phyloP scores from a whole-genome alignment of 1,140 invertebrate genomes.

The Caenorhabditis brenneri region DNA sequence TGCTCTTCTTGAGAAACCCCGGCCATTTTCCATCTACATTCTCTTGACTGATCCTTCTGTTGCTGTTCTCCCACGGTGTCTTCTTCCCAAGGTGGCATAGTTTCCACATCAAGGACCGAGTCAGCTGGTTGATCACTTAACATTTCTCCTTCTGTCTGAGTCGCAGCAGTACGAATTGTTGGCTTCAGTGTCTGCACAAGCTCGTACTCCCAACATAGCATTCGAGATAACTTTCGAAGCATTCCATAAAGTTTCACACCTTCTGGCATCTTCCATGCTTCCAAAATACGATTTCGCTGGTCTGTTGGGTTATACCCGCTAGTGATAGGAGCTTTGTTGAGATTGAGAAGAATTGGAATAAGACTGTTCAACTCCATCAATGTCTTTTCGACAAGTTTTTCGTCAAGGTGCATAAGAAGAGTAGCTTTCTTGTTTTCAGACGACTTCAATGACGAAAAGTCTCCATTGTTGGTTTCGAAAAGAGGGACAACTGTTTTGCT shows the following conservation, averaged over 20 bases:
- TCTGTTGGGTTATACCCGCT: conserved; percentile 9
- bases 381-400: conserved; percentile 7
- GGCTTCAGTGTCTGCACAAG: neutral
- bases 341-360: neutral
- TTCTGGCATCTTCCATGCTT: conserved; percentile 22
- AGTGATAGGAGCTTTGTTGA: neutral
- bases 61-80: neutral
- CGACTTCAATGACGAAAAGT: neutral
- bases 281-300: neutral
- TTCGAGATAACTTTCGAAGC: conserved; percentile 3
- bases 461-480: neutral
- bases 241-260: conserved; percentile 11
- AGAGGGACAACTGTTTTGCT: neutral
- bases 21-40: conserved; percentile 16
- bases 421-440: neutral
- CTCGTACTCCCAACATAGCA: conserved; percentile 25
- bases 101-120: neutral
- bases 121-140: neutral
- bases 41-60: neutral
- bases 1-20: conserved; percentile 32
- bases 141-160: conserved; percentile 23
- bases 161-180: conserved; percentile 23
- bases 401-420: neutral
- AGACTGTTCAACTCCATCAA: conserved; percentile 1
- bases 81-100: conserved; percentile 9